Conservation (phyloP, 1,140 invertebrate genomes). For the Heliconius melpomene region DNA sequence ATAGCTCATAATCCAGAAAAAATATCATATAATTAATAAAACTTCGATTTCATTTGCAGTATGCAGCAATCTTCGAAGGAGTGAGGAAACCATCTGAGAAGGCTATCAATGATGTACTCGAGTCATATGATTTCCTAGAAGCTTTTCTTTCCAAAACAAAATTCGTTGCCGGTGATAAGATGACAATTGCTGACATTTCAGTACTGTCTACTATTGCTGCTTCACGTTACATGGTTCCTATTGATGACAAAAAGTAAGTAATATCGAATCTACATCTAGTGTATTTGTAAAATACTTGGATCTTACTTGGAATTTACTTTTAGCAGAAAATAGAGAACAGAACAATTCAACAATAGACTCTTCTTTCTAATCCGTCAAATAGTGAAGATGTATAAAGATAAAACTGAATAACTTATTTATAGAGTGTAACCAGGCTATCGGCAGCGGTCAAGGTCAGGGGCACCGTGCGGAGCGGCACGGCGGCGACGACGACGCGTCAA, state of each 20-base stretch:
- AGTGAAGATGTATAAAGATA: not conserved
- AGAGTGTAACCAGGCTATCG: not conserved
- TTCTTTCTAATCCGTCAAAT: not conserved
- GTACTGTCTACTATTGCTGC: constrained; percentile 40
- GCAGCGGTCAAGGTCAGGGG: not conserved
- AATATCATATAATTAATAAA: not conserved
- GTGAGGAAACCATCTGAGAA: constrained; percentile 72
- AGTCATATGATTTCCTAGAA: constrained; percentile 84
- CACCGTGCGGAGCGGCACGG: not conserved
- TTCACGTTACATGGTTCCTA: constrained; percentile 39
- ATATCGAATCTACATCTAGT: not conserved
- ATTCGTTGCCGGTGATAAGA: constrained; percentile 71
- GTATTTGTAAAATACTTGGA: not conserved
- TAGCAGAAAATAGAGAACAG: too few species aligned
- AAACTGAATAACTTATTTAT: not conserved
- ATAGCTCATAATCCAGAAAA: too few species aligned
- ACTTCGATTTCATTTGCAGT: constrained; percentile 36
- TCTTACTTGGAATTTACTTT: too few species aligned
- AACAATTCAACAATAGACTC: not conserved
- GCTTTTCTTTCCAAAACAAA: constrained; percentile 82
- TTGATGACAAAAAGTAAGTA: constrained; percentile 52
- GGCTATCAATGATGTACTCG: constrained; percentile 82
- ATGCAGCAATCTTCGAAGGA: constrained; percentile 41
- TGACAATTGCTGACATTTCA: constrained; percentile 57
- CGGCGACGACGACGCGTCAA: not conserved